These are phyloP conservation scores for Anthopleura sola DNA, from an alignment of 64 coral and sea anemone genomes.

Conservation along the genomic window DNA sequence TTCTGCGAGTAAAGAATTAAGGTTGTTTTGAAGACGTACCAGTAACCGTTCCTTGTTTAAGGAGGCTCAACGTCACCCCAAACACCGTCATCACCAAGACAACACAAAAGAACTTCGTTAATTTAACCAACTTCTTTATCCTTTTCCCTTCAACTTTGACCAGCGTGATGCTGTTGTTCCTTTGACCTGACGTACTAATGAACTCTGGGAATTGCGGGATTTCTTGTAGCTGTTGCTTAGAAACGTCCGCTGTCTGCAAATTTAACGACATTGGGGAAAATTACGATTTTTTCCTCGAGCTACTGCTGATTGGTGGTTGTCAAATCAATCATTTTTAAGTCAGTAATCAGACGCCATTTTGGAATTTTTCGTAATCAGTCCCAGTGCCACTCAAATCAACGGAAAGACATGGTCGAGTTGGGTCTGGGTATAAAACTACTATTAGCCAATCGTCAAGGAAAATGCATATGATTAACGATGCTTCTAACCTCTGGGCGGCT, in stretches of 20 bases:
- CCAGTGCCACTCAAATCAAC: too few relatives aligned
- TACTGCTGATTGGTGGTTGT: too few relatives aligned
- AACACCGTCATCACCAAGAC: neutral
- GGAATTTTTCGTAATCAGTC: too few relatives aligned
- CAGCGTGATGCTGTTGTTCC: neutral
- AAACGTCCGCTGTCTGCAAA: neutral
- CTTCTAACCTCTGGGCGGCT: neutral
- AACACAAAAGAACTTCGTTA: neutral
- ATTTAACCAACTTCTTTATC: neutral
- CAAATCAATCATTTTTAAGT: too few relatives aligned
- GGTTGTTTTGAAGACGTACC: neutral
- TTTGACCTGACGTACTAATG: neutral
- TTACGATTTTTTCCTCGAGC: too few relatives aligned
- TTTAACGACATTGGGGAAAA: neutral
- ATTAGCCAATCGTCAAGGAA: neutral
- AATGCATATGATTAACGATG: neutral
- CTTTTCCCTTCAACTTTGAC: neutral
- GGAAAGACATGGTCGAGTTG: too few relatives aligned
- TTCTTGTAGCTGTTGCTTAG: neutral
- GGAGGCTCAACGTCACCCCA: neutral
- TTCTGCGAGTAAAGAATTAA: too few relatives aligned
- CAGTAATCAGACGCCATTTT: too few relatives aligned
- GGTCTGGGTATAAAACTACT: neutral
- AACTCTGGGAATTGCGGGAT: neutral
- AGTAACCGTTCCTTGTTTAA: neutral